Evolutionary conservation across 2,888 invertebrate species (phyloP), one percentile per base, ranked within the genome.

Genomic region (Ichneumoninae sp.): DNA sequence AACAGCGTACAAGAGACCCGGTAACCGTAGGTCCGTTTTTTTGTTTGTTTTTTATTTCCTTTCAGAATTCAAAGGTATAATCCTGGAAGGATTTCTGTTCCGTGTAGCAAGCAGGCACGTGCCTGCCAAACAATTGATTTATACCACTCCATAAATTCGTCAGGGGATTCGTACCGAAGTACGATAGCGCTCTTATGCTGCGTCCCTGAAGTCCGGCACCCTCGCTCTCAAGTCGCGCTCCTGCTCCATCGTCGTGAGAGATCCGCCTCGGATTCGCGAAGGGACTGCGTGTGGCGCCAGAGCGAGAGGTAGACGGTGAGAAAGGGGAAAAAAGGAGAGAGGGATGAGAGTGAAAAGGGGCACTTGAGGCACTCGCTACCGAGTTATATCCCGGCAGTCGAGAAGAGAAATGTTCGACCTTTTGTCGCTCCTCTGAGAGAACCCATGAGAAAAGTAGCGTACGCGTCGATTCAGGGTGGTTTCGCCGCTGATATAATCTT

Each of bases 81-180:
- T n/a, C 10, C 47, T 22, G 62, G 8, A 10, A 19, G 19, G 22
- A 33, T 40, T 54, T 76, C 22, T 8, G 1, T 19, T 26, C 6
- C n/a, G 8, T 36, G 26, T 26, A 54, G 7, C 50, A 13, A 5
- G 62, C 3, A 4, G 54, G 52, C 66, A 66, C 72, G 71, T 72
- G 33, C 19, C 66, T 44, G 65, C 71, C 66, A 47, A 66, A 72
- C 52, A 57, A 72, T 72, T 65, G 72, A 79, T 79, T 70, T 62
- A 79, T 70, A 50, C 50, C 36, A 70, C 36, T 52, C 62, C 62
- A 79, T 79, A 71, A 76, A 76, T 66, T 66, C 40, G 54, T 75
- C 26, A 7, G 33, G 36, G 62, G 16, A 36, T 22, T 36, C 36
- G 66, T 30, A 52, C 22, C 26, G 66, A 66, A 74, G 36, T 60